Evolutionary conservation across 2,888 invertebrate genomes (phyloP).

Genomic region (Hoplodrina ambigua): DNA sequence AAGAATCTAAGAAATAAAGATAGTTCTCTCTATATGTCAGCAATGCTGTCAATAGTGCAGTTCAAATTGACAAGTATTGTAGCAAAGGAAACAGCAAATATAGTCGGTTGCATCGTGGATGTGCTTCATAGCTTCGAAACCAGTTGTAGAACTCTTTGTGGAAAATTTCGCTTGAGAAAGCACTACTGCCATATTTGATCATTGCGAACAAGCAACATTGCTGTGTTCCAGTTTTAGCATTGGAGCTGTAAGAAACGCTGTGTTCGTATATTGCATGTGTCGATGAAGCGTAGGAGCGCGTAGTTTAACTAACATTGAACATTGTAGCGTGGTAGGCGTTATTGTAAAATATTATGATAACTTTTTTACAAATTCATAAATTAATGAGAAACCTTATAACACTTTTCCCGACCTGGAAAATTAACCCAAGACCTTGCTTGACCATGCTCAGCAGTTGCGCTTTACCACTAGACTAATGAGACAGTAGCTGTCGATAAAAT

Average conservation of each 20-base stretch:
- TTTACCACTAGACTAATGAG: too few relatives aligned
- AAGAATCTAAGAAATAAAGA: too few relatives aligned
- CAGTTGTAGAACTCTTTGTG: constrained; percentile 3
- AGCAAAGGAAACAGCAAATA: not conserved
- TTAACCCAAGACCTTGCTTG: too few relatives aligned
- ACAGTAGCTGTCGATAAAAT: too few relatives aligned
- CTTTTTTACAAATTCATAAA: too few relatives aligned
- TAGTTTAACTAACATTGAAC: not conserved
- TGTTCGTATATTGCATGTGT: not conserved
- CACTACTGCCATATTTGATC: not conserved
- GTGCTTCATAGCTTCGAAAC: not conserved
- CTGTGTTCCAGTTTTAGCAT: not conserved
- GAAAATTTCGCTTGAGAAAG: constrained; percentile 3
- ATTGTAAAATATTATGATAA: not conserved
- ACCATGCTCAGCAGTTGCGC: too few relatives aligned
- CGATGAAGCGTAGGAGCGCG: not conserved
- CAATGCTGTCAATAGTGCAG: not conserved
- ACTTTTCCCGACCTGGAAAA: too few relatives aligned
- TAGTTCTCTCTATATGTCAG: too few relatives aligned
- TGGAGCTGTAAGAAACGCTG: not conserved
- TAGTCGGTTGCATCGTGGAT: not conserved
- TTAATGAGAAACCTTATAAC: too few relatives aligned
- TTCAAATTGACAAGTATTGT: not conserved
- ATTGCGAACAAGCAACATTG: not conserved
- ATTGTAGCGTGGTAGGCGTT: not conserved